phyloP scores from a whole-genome alignment of 2,888 invertebrate species.

The Leucophenga maculata region DNA sequence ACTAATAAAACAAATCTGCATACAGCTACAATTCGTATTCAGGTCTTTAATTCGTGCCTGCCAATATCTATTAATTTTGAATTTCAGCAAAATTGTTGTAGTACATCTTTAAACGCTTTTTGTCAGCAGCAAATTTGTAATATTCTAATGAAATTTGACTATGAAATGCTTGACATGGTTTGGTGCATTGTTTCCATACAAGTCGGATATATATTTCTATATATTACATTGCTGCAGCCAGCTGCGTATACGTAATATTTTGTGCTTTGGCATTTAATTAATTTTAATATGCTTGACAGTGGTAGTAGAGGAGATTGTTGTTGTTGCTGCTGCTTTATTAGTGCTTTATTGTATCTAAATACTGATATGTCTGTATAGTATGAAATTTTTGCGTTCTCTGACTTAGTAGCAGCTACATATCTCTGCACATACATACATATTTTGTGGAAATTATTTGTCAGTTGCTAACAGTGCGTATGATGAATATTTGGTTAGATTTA shows the following conservation, averaged over 20 bases:
- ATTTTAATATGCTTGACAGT: slow-evolving; percentile 6
- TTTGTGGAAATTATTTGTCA: slow-evolving; percentile 11
- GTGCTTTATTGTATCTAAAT: not conserved
- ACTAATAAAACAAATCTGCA: slow-evolving; percentile 1
- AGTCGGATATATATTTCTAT: no score
- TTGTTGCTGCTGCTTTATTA: not conserved
- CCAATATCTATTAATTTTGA: not conserved
- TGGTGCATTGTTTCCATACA: not conserved
- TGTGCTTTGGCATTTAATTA: slow-evolving; percentile 5
- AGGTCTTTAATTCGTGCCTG: no score
- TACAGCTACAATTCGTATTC: not conserved
- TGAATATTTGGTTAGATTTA: slow-evolving; percentile 7
- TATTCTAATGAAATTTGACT: not conserved
- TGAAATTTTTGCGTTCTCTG: not conserved
- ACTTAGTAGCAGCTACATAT: no score
- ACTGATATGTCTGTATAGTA: not conserved
- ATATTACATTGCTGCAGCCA: no score
- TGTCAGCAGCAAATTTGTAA: not conserved
- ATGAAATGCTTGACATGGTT: not conserved
- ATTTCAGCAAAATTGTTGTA: not conserved
- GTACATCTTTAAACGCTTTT: not conserved
- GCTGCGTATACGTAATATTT: not conserved
- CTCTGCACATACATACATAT: no score
- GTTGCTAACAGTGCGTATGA: slow-evolving; percentile 13
- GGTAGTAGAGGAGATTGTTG: not conserved